Evolutionary conservation across 64 coral and sea anemone genomes (phyloP).

Genomic region (Dendronephthya gigantea): DNA sequence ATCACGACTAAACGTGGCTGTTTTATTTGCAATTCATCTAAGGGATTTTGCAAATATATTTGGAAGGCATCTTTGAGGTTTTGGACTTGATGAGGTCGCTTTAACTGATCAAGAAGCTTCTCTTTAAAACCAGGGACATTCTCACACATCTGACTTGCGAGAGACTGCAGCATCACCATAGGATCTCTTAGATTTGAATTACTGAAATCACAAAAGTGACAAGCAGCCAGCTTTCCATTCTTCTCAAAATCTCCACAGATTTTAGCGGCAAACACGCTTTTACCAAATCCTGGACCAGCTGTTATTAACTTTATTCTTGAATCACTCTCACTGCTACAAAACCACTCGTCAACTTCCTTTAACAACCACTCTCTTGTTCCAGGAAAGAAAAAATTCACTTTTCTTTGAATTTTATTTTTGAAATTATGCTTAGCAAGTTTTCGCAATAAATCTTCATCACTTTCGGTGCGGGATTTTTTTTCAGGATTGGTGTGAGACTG

Average conservation of each 20-base stretch:
- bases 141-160: constrained; percentile 63
- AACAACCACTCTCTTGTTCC: no score
- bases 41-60: constrained; percentile 47
- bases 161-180: constrained; percentile 54
- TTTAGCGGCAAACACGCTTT: neutral
- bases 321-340: neutral
- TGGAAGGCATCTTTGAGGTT: constrained; percentile 44
- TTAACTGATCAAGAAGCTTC: constrained; percentile 1
- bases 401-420: no score
- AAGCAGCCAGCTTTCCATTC: neutral
- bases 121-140: constrained; percentile 48
- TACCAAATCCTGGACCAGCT: constrained; percentile 59
- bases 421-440: no score
- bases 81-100: neutral
- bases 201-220: constrained; percentile 52
- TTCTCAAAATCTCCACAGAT: constrained; percentile 15
- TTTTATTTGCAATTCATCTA: constrained; percentile 35
- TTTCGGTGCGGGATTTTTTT: no score
- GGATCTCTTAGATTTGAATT: constrained; percentile 46
- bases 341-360: constrained; percentile 13
- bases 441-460: no score
- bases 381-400: no score
- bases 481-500: no score
- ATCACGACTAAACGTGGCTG: constrained; percentile 36
- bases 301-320: neutral